Conservation (phyloP, 2,113 vertebrate genomes). For the Camelus bactrianus region DNA sequence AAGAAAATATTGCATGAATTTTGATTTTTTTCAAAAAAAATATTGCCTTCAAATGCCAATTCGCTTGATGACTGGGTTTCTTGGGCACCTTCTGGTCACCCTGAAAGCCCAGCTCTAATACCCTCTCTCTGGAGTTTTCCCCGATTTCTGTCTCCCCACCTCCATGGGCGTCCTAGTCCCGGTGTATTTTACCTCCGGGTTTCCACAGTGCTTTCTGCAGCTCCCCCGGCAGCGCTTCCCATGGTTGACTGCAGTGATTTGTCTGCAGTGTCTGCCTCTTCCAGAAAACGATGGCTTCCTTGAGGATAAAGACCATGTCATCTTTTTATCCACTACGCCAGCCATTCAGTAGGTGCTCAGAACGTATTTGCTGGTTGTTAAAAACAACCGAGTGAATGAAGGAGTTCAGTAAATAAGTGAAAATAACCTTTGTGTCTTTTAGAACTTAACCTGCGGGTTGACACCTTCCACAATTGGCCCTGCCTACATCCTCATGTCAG, state of each 20-base stretch:
- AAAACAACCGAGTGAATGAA: neutral
- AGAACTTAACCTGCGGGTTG: neutral
- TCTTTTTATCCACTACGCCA: neutral
- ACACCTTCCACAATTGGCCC: neutral
- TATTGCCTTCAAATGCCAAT: neutral
- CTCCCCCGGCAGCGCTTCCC: neutral
- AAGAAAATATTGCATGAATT: neutral
- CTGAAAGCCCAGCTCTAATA: neutral
- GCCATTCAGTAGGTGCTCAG: neutral
- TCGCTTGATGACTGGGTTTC: neutral
- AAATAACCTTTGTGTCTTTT: neutral
- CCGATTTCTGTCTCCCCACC: neutral
- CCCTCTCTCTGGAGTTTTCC: neutral
- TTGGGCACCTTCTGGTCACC: neutral
- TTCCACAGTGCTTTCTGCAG: neutral
- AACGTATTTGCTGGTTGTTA: neutral
- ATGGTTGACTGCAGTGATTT: neutral
- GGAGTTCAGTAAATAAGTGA: constrained; percentile 8
- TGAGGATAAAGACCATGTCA: neutral
- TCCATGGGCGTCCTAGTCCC: neutral
- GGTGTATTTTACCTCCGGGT: neutral
- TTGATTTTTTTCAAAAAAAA: neutral
- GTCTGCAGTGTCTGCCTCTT: neutral
- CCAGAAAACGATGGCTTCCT: neutral
- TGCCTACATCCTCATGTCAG: neutral